Conservation (phyloP, 2,113 vertebrate species). For the Lophochroa leadbeateri region DNA sequence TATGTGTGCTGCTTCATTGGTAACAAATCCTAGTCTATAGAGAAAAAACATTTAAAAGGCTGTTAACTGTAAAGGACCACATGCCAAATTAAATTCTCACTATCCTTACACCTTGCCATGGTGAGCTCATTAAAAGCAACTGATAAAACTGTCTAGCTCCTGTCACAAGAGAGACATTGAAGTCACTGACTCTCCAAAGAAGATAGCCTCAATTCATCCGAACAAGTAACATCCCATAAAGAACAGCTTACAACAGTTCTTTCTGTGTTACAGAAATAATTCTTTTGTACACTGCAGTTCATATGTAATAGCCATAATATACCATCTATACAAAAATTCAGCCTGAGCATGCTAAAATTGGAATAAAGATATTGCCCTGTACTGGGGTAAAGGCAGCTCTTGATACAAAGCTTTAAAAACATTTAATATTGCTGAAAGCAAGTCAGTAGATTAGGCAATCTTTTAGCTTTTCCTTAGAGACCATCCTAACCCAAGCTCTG, state of each 20-base stretch:
- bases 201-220: slow-evolving; percentile 30
- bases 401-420: slow-evolving; percentile 49
- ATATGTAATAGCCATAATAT: slow-evolving; percentile 16
- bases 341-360: neutral
- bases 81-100: neutral
- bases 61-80: neutral
- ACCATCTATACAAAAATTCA: neutral
- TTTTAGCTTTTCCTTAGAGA: slow-evolving; percentile 39
- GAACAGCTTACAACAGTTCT: neutral
- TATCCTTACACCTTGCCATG: neutral
- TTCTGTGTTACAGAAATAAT: slow-evolving; percentile 43
- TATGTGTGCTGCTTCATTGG: neutral
- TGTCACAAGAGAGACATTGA: slow-evolving; percentile 19
- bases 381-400: slow-evolving; percentile 17
- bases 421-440: neutral
- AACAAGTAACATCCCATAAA: neutral
- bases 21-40: neutral
- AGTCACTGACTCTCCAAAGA: slow-evolving; percentile 26
- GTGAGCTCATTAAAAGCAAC: slow-evolving; percentile 36
- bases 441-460: slow-evolving; percentile 3
- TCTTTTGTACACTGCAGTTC: slow-evolving; percentile 40
- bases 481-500: slow-evolving; percentile 1
- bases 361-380: slow-evolving; percentile 8
- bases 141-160: slow-evolving; percentile 26
- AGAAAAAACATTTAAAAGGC: neutral